Conservation (phyloP, 2,113 vertebrate genomes). For the Barnardius zonarius region DNA sequence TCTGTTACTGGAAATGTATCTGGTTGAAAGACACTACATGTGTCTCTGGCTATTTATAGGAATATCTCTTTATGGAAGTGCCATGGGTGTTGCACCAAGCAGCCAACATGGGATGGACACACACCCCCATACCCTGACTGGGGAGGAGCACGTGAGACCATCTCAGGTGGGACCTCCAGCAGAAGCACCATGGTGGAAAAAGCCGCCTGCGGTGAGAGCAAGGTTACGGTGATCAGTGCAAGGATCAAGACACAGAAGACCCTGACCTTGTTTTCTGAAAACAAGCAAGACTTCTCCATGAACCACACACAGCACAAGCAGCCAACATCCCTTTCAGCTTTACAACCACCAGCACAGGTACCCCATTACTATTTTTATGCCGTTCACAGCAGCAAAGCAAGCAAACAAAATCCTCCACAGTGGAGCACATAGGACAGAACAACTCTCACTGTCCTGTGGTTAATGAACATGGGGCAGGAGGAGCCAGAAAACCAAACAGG, state of each 20-base stretch:
- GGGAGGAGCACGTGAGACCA: background rate
- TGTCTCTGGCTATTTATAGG: background rate
- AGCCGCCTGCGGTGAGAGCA: fast-evolving
- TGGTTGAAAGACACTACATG: background rate
- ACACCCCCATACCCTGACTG: fast-evolving
- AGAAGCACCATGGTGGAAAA: background rate
- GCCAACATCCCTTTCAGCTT: background rate
- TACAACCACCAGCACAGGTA: background rate
- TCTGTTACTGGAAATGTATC: background rate
- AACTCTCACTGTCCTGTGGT: background rate
- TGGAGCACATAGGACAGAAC: background rate
- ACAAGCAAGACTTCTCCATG: background rate
- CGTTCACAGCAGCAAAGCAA: background rate
- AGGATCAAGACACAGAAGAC: background rate
- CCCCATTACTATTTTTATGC: background rate
- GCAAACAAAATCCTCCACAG: background rate
- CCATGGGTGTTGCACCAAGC: background rate
- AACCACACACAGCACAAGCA: background rate
- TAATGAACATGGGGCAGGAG: background rate
- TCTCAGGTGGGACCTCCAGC: background rate
- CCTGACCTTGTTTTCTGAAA: background rate
- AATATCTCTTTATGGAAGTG: background rate
- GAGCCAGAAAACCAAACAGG: background rate
- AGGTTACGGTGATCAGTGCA: background rate
- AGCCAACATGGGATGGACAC: background rate